phyloP scores from a whole-genome alignment of 2,888 invertebrate genomes.

The Mythimna ferrago region DNA sequence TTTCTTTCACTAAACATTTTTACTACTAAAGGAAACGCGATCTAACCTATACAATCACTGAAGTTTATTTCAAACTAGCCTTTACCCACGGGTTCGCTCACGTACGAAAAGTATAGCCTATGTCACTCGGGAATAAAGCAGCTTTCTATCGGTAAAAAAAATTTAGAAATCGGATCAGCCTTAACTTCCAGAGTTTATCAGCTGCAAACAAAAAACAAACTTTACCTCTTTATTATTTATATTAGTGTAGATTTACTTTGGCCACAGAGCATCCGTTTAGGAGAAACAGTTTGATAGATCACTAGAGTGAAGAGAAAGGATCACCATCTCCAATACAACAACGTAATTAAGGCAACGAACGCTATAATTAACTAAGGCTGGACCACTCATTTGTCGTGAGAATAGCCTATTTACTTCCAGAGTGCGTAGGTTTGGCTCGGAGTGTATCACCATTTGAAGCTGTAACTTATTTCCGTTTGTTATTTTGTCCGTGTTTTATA shows the following conservation, averaged over 20 bases:
- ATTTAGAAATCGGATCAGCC: too few relatives aligned
- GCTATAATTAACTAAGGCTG: constrained; percentile 36
- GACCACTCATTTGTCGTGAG: constrained; percentile 48
- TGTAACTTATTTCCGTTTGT: neutral
- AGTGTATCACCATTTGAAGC: constrained; percentile 21
- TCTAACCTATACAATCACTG: too few relatives aligned
- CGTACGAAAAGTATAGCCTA: too few relatives aligned
- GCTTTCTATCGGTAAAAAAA: too few relatives aligned
- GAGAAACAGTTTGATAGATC: constrained; percentile 1
- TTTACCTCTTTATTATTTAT: too few relatives aligned
- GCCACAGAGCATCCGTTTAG: neutral
- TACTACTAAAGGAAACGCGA: too few relatives aligned
- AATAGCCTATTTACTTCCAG: constrained; percentile 2
- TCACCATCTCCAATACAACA: constrained; percentile 29
- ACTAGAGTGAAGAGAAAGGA: neutral
- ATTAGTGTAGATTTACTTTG: neutral
- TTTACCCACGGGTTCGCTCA: too few relatives aligned
- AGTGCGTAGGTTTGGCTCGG: constrained; percentile 4
- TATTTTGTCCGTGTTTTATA: neutral
- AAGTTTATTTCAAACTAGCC: too few relatives aligned
- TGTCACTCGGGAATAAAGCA: too few relatives aligned
- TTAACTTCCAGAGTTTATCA: too few relatives aligned
- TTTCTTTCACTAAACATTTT: too few relatives aligned
- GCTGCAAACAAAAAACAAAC: too few relatives aligned
- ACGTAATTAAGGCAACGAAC: constrained; percentile 26